A percentile compares a stretch with the other conserved stretches of the same genome.
Conservation (phyloP, 2,113 vertebrate genomes). For the Pristiophorus japonicus region DNA sequence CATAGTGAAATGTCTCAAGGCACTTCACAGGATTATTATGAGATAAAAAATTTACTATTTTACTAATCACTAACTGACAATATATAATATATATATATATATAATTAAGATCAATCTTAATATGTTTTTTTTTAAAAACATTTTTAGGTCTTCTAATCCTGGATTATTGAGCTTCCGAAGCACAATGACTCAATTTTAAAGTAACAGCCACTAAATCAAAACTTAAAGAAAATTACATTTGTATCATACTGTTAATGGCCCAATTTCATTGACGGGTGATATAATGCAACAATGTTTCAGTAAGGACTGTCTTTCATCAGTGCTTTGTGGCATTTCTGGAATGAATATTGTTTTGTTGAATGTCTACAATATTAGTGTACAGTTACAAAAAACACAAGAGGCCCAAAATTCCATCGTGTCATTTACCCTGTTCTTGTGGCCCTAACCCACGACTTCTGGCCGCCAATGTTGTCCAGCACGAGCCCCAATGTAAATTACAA, state of each 20-base stretch:
- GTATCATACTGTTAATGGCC: not conserved
- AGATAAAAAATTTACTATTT: too few species aligned
- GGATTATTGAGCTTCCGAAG: not conserved
- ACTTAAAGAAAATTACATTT: not conserved
- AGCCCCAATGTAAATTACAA: not conserved
- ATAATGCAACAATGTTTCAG: not conserved
- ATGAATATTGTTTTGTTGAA: not conserved
- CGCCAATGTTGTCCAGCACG: not conserved
- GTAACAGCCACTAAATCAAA: not conserved
- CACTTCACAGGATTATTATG: too few species aligned
- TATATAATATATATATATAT: too few species aligned
- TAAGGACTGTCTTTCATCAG: not conserved
- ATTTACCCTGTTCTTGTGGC: not conserved
- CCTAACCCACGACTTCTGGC: not conserved
- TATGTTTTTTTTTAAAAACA: not conserved
- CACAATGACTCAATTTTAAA: not conserved
- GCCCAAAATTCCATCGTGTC: not conserved
- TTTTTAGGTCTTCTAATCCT: not conserved
- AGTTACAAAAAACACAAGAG: not conserved
- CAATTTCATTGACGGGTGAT: not conserved
- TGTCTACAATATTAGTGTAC: not conserved
- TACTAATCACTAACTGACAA: not conserved
- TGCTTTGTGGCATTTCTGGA: not conserved
- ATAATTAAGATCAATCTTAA: not conserved
- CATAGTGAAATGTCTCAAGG: too few species aligned